phyloP scores from a whole-genome alignment of 2,888 invertebrate species.

The Minunthozetes semirufus region DNA sequence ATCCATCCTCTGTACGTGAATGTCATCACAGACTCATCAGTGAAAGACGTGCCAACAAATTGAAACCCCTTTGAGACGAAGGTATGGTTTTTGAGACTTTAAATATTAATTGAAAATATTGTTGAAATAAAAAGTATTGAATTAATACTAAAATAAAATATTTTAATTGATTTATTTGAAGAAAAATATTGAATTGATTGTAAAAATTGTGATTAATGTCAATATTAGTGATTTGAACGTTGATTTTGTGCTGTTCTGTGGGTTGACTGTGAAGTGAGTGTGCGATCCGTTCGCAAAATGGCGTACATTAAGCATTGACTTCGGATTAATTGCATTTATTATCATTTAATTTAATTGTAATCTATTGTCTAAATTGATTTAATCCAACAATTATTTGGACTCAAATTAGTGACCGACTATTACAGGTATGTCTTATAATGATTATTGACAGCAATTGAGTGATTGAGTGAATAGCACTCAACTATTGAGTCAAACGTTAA shows the following conservation, averaged over 20 bases:
- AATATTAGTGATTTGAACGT: neutral
- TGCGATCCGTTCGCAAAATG: neutral
- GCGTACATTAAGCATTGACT: slow-evolving; percentile 4
- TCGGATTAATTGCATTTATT: neutral
- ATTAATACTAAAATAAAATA: too few relatives aligned
- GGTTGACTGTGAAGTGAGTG: neutral
- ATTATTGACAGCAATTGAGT: neutral
- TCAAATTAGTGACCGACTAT: neutral
- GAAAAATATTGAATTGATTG: too few relatives aligned
- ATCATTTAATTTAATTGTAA: neutral
- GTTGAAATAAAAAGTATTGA: too few relatives aligned
- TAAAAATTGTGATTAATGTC: too few relatives aligned
- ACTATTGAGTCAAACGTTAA: neutral
- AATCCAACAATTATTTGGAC: neutral
- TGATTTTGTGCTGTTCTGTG: neutral
- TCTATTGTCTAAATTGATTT: too few relatives aligned
- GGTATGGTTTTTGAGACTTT: too few relatives aligned
- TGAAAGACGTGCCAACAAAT: too few relatives aligned
- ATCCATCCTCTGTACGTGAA: too few relatives aligned
- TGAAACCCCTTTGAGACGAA: too few relatives aligned
- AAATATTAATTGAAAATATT: too few relatives aligned
- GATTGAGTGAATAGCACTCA: neutral
- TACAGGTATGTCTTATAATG: neutral
- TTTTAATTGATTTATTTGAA: too few relatives aligned
- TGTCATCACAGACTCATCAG: too few relatives aligned